These are phyloP conservation scores for Crocidura indochinensis DNA, from an alignment of 2,797 vertebrate species.

Conservation along the genomic window DNA sequence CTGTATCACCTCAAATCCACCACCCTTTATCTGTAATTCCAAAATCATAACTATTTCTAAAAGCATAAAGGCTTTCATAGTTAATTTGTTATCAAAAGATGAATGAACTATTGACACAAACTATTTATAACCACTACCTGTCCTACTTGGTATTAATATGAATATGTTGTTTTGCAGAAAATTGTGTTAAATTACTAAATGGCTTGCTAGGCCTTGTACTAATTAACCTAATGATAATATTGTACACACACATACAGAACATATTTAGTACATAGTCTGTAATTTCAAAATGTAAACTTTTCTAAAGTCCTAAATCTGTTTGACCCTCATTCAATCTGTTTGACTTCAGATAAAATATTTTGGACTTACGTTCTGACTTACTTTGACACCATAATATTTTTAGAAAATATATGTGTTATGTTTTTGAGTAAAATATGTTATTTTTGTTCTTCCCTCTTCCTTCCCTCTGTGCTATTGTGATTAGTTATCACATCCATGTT, in stretches of 20 bases:
- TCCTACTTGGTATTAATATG: too few species aligned
- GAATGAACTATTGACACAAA: background rate
- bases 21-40: conserved; percentile 11
- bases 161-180: too few species aligned
- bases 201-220: background rate
- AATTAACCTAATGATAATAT: background rate
- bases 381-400: background rate
- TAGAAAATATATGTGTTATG: too few species aligned
- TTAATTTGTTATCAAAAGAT: conserved; percentile 2
- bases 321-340: background rate
- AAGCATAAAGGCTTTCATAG: background rate
- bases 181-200: background rate
- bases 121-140: background rate
- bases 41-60: conserved; percentile 21
- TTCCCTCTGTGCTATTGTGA: too few species aligned
- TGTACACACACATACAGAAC: too few species aligned
- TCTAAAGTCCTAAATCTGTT: too few species aligned
- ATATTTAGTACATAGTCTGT: too few species aligned
- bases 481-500: too few species aligned
- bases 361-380: background rate
- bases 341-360: background rate
- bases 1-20: background rate
- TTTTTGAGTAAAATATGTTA: too few species aligned
- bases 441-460: too few species aligned
- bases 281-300: too few species aligned